Percentiles rank a stretch among this genome's conserved stretches.
phyloP scores from a whole-genome alignment of 2,797 vertebrate species.

The Amazonetta brasiliensis region DNA sequence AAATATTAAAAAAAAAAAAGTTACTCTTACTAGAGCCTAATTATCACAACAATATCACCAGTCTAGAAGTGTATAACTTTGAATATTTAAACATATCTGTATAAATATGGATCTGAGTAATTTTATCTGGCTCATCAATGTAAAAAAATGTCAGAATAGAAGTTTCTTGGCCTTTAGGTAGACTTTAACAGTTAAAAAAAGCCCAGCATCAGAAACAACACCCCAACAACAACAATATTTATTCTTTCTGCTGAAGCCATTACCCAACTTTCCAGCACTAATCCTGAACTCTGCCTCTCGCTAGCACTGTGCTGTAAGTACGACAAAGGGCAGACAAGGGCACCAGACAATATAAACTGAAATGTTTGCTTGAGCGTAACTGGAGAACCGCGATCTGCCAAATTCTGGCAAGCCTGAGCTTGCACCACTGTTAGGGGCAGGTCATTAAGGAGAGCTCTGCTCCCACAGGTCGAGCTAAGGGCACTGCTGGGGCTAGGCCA shows the following conservation, averaged over 20 bases:
- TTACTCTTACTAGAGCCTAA: not conserved
- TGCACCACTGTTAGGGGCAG: not conserved
- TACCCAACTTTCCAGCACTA: not conserved
- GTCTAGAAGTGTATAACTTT: not conserved
- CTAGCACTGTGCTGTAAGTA: not conserved
- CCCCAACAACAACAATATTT: not conserved
- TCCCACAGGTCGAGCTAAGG: not conserved
- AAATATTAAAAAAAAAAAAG: not conserved
- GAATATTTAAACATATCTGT: not conserved
- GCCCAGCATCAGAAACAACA: not conserved
- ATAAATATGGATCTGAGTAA: not conserved
- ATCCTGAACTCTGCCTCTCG: not conserved
- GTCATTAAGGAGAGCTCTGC: not conserved
- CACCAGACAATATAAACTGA: not conserved
- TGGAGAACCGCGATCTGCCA: not conserved
- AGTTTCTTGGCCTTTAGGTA: not conserved
- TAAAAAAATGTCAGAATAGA: not conserved
- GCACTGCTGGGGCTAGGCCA: not conserved
- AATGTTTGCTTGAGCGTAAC: not conserved
- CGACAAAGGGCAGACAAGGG: slow-evolving; percentile 48
- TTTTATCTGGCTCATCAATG: not conserved
- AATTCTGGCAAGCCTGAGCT: not conserved
- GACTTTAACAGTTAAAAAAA: not conserved
- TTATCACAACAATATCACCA: not conserved
- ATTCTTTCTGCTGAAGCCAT: not conserved